Conservation (phyloP, 2,797 vertebrate genomes). For the Oceanodroma leucorhoa region DNA sequence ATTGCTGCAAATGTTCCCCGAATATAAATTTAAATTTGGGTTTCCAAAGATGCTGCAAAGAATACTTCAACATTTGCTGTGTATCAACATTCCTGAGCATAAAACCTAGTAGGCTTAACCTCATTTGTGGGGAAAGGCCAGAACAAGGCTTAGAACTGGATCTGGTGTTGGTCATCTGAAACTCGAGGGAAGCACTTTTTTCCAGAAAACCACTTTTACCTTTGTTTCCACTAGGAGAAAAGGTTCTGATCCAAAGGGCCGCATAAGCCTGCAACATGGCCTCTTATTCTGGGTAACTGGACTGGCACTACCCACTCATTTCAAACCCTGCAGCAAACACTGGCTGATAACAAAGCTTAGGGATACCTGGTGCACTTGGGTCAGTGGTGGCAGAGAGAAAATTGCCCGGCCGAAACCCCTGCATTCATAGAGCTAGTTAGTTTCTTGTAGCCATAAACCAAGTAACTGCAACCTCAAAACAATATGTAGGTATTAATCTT, state of each 20-base stretch:
- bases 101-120: background rate
- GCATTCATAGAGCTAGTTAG: background rate
- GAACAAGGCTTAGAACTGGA: background rate
- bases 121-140: background rate
- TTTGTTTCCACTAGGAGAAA: background rate
- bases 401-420: background rate
- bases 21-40: background rate
- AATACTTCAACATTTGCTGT: background rate
- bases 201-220: background rate
- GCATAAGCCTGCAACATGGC: background rate
- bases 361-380: background rate
- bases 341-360: background rate
- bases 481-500: background rate
- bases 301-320: too few species aligned
- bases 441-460: background rate
- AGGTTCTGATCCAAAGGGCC: background rate
- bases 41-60: background rate
- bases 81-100: background rate
- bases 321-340: background rate
- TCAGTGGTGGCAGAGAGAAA: background rate
- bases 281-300: background rate
- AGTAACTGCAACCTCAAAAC: background rate
- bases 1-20: background rate
- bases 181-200: background rate
- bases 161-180: background rate